Conservation (phyloP, 2,888 invertebrate species). For the Spisula subtruncata region DNA sequence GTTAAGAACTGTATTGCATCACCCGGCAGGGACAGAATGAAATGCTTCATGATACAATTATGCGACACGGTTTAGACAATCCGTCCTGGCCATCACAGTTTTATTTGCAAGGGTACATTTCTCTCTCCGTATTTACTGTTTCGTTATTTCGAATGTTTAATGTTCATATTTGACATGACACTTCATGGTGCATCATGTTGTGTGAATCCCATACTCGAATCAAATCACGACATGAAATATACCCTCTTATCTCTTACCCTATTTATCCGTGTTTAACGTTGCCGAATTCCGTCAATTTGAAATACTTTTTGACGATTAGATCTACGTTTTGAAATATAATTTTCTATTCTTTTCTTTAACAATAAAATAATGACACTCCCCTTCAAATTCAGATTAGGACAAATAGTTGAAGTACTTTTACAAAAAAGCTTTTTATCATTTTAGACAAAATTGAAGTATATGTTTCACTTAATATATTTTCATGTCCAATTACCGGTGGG, state of each 20-base stretch:
- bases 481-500: constrained; percentile 7
- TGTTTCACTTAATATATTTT: constrained; percentile 2
- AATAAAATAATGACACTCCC: no score
- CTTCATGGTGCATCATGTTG: neutral
- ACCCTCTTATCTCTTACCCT: neutral
- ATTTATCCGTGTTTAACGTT: neutral
- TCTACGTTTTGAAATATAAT: neutral
- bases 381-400: no score
- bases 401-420: neutral
- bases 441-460: neutral
- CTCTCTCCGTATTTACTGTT: no score
- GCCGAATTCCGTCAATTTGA: neutral
- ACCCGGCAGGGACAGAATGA: no score
- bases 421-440: neutral
- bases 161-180: neutral
- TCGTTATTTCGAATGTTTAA: neutral
- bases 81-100: no score
- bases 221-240: neutral
- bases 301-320: neutral
- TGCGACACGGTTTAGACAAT: no score
- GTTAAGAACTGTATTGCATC: no score
- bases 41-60: no score
- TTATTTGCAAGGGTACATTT: neutral
- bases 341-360: no score
- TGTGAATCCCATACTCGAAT: neutral